phyloP scores from a whole-genome alignment of 2,888 invertebrate genomes.

The Agrochola litura region DNA sequence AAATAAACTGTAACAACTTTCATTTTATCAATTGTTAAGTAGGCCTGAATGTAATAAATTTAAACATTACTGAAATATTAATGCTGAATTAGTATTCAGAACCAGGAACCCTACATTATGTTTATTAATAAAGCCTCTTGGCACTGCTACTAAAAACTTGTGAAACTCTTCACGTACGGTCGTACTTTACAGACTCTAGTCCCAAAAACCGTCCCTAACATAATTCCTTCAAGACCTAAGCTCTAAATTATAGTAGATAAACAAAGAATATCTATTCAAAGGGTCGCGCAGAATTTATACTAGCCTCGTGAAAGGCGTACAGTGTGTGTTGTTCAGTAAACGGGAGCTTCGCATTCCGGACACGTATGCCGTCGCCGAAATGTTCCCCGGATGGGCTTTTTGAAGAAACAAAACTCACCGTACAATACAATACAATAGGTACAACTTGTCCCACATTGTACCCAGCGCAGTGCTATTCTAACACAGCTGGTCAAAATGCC shows the following conservation, averaged over 20 bases:
- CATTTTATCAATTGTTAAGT: neutral
- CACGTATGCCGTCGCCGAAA: conserved; percentile 78
- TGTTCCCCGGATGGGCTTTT: conserved; percentile 77
- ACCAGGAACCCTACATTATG: neutral
- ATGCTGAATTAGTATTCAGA: neutral
- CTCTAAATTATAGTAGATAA: conserved; percentile 60
- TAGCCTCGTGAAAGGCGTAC: conserved; percentile 45
- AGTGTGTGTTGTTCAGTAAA: conserved; percentile 47
- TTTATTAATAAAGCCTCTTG: conserved; percentile 23
- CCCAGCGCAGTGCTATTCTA: conserved; percentile 36
- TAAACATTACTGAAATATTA: neutral
- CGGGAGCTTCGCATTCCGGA: conserved; percentile 68
- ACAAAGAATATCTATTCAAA: conserved; percentile 68
- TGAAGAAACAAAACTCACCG: conserved; percentile 79
- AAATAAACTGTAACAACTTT: neutral
- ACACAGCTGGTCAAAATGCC: conserved; percentile 62
- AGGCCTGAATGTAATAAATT: neutral
- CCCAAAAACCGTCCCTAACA: conserved; percentile 25
- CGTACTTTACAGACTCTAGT: conserved; percentile 30
- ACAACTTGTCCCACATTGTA: conserved; percentile 54
- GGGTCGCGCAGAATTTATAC: conserved; percentile 61
- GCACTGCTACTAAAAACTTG: neutral
- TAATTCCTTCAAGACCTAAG: conserved; percentile 57
- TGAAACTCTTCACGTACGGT: conserved; percentile 18
- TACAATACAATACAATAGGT: conserved; percentile 60